Evolutionary conservation across 53 echinoderm and acorn worm genomes (phyloP), one percentile per base, ranked within the genome.

Genomic region (Henricia sp.): DNA sequence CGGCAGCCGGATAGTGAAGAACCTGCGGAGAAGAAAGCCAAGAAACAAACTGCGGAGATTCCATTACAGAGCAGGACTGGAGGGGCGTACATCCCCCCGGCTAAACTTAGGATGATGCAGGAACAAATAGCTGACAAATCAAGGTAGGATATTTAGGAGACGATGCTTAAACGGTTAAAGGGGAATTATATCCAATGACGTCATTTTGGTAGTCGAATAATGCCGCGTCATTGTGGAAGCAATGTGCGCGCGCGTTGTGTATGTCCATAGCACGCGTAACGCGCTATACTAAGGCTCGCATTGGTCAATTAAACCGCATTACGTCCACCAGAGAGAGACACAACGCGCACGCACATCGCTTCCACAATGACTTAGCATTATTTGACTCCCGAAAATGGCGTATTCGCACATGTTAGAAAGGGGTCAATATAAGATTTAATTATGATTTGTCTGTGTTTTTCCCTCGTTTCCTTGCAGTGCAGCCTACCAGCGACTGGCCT

Each of bases 41-140:
- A 77, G 82, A 91, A 91, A 52, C 60, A 74, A 37, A 72, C 69
- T 0, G 32, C 70, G 20, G 92, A 95, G 37, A 87, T 83, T 33
- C 75, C 87, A 20, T 67, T 96, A 26, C 77, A 71, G 20, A 94
- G 90, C 67, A 87, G 83, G 71, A 96, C 96, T 0, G 96, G 96
- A 2, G 96, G 96, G 37, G 96, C 96, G 13, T 96, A 96, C 88
- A 96, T 96, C 67, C 96, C 96, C 19, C 96, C 96, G 5, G 96
- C 94, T 24, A 96, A 93, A 70, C 92, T 96, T 0, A 78, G 54
- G 30, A 54, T 92, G 88, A 94, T 96, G 96, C 96, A 94, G 64
- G 92, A 70, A 30, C 90, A 90, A 51, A 96, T 96, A 19, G 88
- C 96, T 20, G 96, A 96, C 69, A 96, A 96, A 88, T 82, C 96